phyloP scores from a whole-genome alignment of 2,888 invertebrate genomes.

The Oligia latruncula region DNA sequence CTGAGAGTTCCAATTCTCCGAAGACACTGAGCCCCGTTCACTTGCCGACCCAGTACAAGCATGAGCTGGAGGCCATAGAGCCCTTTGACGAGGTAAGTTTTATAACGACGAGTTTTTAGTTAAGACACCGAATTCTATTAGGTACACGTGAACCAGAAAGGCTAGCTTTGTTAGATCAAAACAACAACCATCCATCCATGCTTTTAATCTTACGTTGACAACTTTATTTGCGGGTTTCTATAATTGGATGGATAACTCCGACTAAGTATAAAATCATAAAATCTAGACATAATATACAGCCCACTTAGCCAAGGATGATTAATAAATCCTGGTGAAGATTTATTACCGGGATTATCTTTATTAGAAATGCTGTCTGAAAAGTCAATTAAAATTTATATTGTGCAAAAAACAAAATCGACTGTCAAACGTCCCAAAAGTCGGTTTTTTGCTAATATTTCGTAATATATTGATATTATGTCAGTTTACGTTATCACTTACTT shows the following conservation, averaged over 20 bases:
- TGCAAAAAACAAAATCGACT: neutral
- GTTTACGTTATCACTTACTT: neutral
- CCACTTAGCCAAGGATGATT: neutral
- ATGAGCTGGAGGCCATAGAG: constrained; percentile 75
- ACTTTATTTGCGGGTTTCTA: neutral
- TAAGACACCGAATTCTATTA: neutral
- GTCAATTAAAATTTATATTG: neutral
- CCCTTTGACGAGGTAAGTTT: constrained; percentile 74
- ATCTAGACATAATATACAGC: neutral
- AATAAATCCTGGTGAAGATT: neutral
- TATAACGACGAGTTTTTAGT: neutral
- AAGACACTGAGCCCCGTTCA: constrained; percentile 63
- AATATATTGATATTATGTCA: neutral
- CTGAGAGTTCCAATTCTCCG: constrained; percentile 59
- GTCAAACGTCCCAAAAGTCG: neutral
- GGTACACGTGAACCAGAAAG: neutral
- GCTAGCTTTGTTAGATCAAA: neutral
- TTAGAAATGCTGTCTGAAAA: neutral
- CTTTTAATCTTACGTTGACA: neutral
- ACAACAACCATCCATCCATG: neutral
- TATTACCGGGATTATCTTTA: neutral
- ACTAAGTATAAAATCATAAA: neutral
- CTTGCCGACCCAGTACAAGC: constrained; percentile 58
- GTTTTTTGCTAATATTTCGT: neutral
- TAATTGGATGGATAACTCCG: neutral